These are phyloP conservation scores for Hypolimnas misippus DNA, from an alignment of 2,888 invertebrate genomes.

Conservation along the genomic window DNA sequence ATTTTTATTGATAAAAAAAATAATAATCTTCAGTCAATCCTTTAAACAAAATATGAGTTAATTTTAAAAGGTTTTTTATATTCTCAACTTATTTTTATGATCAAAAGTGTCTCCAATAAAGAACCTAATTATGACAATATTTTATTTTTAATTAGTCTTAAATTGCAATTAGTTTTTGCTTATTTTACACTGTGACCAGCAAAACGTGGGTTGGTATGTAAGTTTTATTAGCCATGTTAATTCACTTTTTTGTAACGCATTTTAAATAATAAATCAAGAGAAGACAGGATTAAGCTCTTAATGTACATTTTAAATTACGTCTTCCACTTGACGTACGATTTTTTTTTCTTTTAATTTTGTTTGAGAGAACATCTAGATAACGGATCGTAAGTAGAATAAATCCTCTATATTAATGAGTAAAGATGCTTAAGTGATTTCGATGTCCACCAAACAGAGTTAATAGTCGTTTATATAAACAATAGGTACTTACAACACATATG, in stretches of 20 bases:
- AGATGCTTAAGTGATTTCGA: too few relatives aligned
- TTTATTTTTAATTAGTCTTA: not conserved
- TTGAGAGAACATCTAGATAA: too few relatives aligned
- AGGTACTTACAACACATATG: too few relatives aligned
- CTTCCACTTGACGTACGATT: not conserved
- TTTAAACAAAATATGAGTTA: too few relatives aligned
- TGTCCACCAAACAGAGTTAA: too few relatives aligned
- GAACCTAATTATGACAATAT: not conserved
- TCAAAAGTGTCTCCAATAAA: not conserved
- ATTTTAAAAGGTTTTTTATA: not conserved
- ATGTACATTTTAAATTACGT: not conserved
- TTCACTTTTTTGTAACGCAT: not conserved
- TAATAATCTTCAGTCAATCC: too few relatives aligned
- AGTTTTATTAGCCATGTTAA: not conserved
- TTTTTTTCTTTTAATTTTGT: too few relatives aligned
- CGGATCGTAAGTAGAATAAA: too few relatives aligned
- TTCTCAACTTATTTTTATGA: not conserved
- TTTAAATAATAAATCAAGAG: not conserved
- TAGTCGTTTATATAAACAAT: too few relatives aligned
- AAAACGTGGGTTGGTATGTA: not conserved
- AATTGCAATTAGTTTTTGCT: not conserved
- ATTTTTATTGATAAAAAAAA: too few relatives aligned
- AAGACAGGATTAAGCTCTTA: not conserved
- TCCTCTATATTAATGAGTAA: too few relatives aligned
- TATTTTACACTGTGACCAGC: not conserved